Evolutionary conservation across 2,888 invertebrate genomes (phyloP), one percentile per base, ranked within the genome.

Genomic region (Aphrophora alni): DNA sequence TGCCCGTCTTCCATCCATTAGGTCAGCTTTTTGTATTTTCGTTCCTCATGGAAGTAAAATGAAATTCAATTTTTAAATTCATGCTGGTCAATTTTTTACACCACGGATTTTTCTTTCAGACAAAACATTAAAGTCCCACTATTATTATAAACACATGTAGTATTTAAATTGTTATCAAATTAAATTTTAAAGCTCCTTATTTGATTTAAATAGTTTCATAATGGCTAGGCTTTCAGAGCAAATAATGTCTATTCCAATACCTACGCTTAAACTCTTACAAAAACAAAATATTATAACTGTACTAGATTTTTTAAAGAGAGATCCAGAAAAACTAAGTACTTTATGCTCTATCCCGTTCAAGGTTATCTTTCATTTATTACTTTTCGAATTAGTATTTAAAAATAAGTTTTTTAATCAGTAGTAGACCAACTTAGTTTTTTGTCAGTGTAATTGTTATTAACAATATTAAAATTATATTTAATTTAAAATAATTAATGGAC

Each of bases 281-380:
- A 26, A 71, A 80, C 90, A 90, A 85, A 89, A 90, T 78, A 90
- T 93, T 81, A 88, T 86, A 82, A 92, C 91, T 12, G 87, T 91
- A 68, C 85, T 90, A 44, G 91, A 93, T 85, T 92, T 93, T 87
- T 87, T 93, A 81, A 87, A 89, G 84, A 90, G 90, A 85, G 91
- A 92, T 85, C 87, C 89, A 21, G 90, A 91, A 81, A 91, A 90
- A 84, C 85, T 93, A 82, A 86, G 89, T 51, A 86, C 86, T 21
- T 84, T 90, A 75, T 89, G 91, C 10, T 89, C 89, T 85, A 87
- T 92, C 77, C 87, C 87, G 74, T 88, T 90, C 83, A 88, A 90
- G 85, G 90, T 92, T 86, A 25, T 76, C n/a, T 44, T 3, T 33
- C 17, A 84, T 90, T 77, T 89, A 90, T 5, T 89, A 89, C 86